Evolutionary conservation across 2,113 vertebrate genomes (phyloP).

Genomic region (Grantiella picta): DNA sequence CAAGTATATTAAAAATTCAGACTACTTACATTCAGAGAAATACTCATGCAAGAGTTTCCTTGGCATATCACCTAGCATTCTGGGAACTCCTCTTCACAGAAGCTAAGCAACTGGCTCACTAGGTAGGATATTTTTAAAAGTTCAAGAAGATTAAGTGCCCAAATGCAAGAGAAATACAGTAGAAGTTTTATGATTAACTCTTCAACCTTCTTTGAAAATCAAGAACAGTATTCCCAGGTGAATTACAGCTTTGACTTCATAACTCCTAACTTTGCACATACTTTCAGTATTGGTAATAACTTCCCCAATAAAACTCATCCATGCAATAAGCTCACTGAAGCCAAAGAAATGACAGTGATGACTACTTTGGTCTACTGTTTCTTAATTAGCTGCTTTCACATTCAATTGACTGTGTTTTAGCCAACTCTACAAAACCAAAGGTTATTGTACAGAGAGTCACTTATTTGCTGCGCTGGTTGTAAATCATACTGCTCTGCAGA

Average conservation of each 20-base stretch:
- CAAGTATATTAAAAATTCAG: background rate
- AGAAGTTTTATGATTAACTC: background rate
- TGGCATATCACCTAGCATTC: background rate
- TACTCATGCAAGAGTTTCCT: background rate
- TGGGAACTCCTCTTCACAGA: background rate
- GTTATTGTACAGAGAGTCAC: background rate
- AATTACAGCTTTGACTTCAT: background rate
- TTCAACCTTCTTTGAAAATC: background rate
- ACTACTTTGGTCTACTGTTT: background rate
- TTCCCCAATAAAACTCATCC: conserved; percentile 30
- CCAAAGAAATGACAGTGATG: conserved; percentile 30
- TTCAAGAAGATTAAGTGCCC: background rate
- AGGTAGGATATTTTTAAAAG: background rate
- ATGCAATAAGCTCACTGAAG: conserved; percentile 32
- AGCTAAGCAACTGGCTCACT: background rate
- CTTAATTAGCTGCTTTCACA: conserved; percentile 49
- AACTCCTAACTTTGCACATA: background rate
- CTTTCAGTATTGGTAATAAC: background rate
- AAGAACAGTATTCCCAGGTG: background rate
- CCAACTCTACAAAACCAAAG: conserved; percentile 19
- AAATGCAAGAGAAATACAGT: background rate
- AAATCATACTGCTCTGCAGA: background rate
- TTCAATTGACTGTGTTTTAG: conserved; percentile 14
- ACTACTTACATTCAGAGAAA: background rate
- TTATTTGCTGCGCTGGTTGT: background rate